Evolutionary conservation across 2,797 vertebrate species (phyloP).

Genomic region (Manis pentadactyla): DNA sequence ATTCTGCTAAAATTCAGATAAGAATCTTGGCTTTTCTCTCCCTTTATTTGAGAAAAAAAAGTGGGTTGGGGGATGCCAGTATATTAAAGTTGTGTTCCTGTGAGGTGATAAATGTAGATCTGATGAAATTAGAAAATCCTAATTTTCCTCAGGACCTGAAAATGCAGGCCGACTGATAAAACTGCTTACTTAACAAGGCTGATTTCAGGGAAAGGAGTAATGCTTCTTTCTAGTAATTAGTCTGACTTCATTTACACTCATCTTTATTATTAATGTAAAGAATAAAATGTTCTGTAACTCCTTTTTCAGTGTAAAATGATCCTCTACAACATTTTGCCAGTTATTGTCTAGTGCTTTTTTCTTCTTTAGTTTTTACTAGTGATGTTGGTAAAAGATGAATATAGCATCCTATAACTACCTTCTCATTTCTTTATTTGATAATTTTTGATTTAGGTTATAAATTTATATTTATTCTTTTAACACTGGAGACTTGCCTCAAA

Average conservation of each 20-base stretch:
- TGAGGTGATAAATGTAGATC: constrained; percentile 2
- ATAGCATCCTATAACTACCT: neutral
- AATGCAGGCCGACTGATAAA: neutral
- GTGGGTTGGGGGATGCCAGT: too few species aligned
- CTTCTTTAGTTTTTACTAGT: neutral
- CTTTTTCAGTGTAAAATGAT: neutral
- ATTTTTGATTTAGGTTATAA: neutral
- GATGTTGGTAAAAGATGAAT: neutral
- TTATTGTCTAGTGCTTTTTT: neutral
- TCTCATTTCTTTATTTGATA: neutral
- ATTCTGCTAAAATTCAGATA: constrained; percentile 28
- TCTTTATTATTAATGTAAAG: constrained; percentile 48
- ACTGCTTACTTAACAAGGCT: neutral
- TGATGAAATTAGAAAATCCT: neutral
- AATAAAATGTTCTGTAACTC: constrained; percentile 5
- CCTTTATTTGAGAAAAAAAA: neutral
- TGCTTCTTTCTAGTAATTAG: constrained; percentile 16
- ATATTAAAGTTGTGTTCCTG: neutral
- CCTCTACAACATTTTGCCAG: neutral
- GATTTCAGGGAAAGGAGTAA: neutral
- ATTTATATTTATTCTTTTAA: neutral
- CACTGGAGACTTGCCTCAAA: neutral
- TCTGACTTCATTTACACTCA: constrained; percentile 12
- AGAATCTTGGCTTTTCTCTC: neutral
- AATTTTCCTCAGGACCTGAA: neutral